Percentiles rank a stretch among this genome's conserved stretches.
phyloP scores from a whole-genome alignment of 2,797 vertebrate genomes.

The Lepilemur ruficaudatus region DNA sequence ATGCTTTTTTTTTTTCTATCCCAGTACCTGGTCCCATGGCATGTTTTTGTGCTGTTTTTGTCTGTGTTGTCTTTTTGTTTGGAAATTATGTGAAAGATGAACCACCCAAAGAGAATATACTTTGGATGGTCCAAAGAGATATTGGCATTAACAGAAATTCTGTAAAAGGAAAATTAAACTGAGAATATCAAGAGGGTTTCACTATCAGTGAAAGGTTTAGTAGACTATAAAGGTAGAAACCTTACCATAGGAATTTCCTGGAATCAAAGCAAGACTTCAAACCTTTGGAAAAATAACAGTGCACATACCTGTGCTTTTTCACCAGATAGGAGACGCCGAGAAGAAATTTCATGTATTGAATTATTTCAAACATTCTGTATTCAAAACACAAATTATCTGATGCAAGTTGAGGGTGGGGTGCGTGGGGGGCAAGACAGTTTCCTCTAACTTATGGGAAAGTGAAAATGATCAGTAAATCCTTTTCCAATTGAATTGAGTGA shows the following conservation, averaged over 20 bases:
- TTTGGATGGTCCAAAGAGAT: conserved; percentile 51
- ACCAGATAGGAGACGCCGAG: background rate
- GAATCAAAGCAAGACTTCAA: conserved; percentile 41
- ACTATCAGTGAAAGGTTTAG: background rate
- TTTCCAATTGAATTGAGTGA: background rate
- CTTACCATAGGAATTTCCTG: conserved; percentile 6
- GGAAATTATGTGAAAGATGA: conserved; percentile 59
- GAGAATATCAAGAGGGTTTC: background rate
- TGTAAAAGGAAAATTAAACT: conserved; percentile 45
- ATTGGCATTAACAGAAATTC: background rate
- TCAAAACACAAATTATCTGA: background rate
- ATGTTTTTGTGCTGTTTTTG: conserved; percentile 55
- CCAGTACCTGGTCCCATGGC: conserved; percentile 28
- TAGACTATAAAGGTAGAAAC: background rate
- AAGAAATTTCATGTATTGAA: background rate
- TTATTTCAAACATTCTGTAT: conserved; percentile 35
- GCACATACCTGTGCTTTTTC: background rate
- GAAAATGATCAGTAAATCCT: background rate
- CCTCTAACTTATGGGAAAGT: background rate
- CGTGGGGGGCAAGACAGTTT: background rate
- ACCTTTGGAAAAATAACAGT: conserved; percentile 9
- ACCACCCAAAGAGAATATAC: conserved; percentile 24
- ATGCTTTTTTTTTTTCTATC: background rate
- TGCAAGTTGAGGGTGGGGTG: background rate
- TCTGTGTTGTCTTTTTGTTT: conserved; percentile 65